Conservation (phyloP, 2,888 invertebrate genomes). For the Epistrophe grossulariae region DNA sequence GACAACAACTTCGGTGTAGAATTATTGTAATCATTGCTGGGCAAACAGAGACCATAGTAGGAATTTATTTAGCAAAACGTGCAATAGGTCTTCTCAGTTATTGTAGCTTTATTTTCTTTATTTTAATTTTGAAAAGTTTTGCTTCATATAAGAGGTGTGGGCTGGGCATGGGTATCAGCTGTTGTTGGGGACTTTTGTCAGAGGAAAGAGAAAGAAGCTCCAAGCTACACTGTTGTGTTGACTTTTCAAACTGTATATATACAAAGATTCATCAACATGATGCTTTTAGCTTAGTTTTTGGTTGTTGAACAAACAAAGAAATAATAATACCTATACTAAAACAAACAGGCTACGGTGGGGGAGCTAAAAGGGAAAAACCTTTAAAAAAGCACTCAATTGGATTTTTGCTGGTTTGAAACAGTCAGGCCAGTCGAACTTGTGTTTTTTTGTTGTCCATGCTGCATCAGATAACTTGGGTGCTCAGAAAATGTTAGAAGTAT, state of each 20-base stretch:
- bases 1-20: conserved; percentile 83
- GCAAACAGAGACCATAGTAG: conserved; percentile 78
- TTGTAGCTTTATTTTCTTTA: conserved; percentile 12
- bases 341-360: neutral
- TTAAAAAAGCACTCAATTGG: conserved; percentile 42
- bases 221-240: neutral
- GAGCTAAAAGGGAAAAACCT: neutral
- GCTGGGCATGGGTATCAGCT: neutral
- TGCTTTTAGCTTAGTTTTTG: conserved; percentile 8
- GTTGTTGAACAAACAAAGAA: conserved; percentile 2
- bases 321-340: neutral
- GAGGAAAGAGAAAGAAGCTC: conserved; percentile 23
- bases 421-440: conserved; percentile 59
- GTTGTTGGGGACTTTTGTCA: neutral
- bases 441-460: conserved; percentile 75
- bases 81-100: conserved; percentile 1
- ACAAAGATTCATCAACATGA: conserved; percentile 28
- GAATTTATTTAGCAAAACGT: neutral
- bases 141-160: neutral
- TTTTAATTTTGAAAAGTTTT: neutral
- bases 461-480: conserved; percentile 72
- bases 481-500: conserved; percentile 55
- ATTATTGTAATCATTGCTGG: conserved; percentile 83
- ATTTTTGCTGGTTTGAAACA: conserved; percentile 20
- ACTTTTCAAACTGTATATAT: neutral